phyloP scores from a whole-genome alignment of 2,888 invertebrate genomes.

The Xanthia icteritia region DNA sequence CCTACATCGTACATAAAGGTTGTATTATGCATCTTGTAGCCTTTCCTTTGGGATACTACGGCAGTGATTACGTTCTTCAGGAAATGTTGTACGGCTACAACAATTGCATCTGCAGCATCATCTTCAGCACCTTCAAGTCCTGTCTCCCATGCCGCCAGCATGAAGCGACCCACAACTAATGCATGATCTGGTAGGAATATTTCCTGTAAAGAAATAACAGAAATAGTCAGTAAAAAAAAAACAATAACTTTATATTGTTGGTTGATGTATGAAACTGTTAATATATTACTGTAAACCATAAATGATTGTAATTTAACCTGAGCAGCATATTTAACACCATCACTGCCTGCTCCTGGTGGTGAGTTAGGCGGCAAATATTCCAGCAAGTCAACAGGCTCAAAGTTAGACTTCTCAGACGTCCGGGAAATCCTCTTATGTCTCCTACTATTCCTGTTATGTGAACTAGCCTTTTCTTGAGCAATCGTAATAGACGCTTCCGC shows the following conservation, averaged over 20 bases:
- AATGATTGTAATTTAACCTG: slow-evolving; percentile 76
- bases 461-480: slow-evolving; percentile 84
- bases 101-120: slow-evolving; percentile 95
- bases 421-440: slow-evolving; percentile 89
- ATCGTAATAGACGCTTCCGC: slow-evolving; percentile 85
- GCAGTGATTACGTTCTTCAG: slow-evolving; percentile 95
- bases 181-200: slow-evolving; percentile 95
- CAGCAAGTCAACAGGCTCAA: slow-evolving; percentile 91
- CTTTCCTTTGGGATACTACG: slow-evolving; percentile 94
- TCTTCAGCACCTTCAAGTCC: slow-evolving; percentile 96
- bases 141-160: slow-evolving; percentile 97
- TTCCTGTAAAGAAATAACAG: slow-evolving; percentile 87
- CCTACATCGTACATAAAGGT: slow-evolving; percentile 95
- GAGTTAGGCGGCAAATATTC: slow-evolving; percentile 91
- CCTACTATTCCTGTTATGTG: slow-evolving; percentile 85
- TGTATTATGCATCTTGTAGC: slow-evolving; percentile 93
- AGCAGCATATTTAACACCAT: slow-evolving; percentile 87
- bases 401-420: slow-evolving; percentile 90
- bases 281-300: not conserved
- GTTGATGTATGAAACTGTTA: not conserved
- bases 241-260: not conserved
- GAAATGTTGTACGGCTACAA: slow-evolving; percentile 94
- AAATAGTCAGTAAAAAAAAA: not conserved
- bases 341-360: slow-evolving; percentile 88
- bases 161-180: slow-evolving; percentile 95